Evolutionary conservation across 1,140 invertebrate species (phyloP).

Genomic region (Harpegnathos saltator): DNA sequence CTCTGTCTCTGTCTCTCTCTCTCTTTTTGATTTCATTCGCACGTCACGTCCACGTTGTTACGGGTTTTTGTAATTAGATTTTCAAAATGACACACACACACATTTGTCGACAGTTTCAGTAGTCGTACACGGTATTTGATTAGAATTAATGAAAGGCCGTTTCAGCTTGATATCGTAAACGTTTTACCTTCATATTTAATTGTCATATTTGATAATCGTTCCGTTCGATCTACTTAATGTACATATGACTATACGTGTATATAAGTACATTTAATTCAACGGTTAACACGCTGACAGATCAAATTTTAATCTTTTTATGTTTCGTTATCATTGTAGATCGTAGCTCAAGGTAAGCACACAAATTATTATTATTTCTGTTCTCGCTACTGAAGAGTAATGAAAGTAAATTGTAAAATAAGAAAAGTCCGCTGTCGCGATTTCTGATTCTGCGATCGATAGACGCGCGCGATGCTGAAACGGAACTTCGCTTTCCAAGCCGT

Average conservation of each 20-base stretch:
- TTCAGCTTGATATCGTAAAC: constrained; percentile 50
- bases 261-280: constrained; percentile 10
- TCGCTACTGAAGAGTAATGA: background rate
- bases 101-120: constrained; percentile 41
- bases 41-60: constrained; percentile 61
- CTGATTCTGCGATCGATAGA: background rate
- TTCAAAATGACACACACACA: constrained; percentile 38
- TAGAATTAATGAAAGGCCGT: constrained; percentile 52
- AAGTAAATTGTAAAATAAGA: background rate
- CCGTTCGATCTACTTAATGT: constrained; percentile 6
- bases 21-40: background rate
- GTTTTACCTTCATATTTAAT: background rate
- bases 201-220: constrained; percentile 11
- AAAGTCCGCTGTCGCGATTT: background rate
- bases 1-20: background rate
- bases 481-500: constrained; percentile 48
- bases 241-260: background rate
- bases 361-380: background rate
- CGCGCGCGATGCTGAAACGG: constrained; percentile 55
- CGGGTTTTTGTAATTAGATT: constrained; percentile 48
- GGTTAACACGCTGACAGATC: background rate
- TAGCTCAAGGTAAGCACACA: constrained; percentile 43
- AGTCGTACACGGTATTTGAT: constrained; percentile 31
- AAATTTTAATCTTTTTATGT: constrained; percentile 2
- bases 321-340: constrained; percentile 19